phyloP scores from a whole-genome alignment of 2,113 vertebrate species.

The Solea solea region DNA sequence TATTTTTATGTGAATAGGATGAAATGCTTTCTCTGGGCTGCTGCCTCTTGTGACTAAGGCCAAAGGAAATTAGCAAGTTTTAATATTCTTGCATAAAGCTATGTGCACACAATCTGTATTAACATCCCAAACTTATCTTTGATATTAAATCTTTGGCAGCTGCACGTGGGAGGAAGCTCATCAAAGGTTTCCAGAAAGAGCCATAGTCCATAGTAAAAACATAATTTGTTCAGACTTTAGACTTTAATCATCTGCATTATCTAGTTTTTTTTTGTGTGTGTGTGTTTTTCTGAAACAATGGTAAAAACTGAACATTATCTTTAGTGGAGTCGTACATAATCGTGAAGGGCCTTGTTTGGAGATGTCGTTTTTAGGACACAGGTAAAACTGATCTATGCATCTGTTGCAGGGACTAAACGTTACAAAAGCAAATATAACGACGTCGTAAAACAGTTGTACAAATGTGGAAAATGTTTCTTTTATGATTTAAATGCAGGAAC shows the following conservation, averaged over 20 bases:
- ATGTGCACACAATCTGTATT: constrained; percentile 5
- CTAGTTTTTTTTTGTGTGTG: background rate
- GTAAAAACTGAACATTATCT: constrained; percentile 14
- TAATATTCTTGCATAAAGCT: constrained; percentile 4
- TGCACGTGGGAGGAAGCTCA: constrained; percentile 16
- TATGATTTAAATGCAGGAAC: background rate
- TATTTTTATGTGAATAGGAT: background rate
- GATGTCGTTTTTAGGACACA: background rate
- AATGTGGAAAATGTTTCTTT: background rate
- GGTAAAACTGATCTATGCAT: too few relatives aligned
- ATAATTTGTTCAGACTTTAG: constrained; percentile 32
- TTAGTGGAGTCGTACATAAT: background rate
- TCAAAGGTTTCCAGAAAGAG: constrained; percentile 27
- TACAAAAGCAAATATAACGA: too few relatives aligned
- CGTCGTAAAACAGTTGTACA: too few relatives aligned
- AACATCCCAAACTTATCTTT: constrained; percentile 29
- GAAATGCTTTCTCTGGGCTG: background rate
- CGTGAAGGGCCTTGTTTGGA: background rate
- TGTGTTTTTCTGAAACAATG: background rate
- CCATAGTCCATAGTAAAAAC: constrained; percentile 9
- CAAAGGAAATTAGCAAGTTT: constrained; percentile 9
- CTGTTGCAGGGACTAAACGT: too few relatives aligned
- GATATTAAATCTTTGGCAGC: constrained; percentile 31
- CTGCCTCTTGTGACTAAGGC: background rate
- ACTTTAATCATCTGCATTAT: constrained; percentile 10